Conservation (phyloP, 2,797 vertebrate genomes). For the Halcyon badia region DNA sequence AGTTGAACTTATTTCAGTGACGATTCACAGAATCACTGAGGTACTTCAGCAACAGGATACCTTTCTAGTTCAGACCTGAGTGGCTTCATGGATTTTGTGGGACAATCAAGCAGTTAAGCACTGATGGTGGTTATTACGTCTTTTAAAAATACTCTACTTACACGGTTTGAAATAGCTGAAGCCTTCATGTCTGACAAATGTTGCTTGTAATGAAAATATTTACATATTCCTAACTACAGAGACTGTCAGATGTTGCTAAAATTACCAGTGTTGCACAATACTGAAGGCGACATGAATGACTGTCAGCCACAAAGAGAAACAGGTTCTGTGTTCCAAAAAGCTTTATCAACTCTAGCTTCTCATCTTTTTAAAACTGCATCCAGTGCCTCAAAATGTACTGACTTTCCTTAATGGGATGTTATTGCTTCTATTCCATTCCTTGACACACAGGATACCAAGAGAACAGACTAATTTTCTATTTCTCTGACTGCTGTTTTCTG, state of each 20-base stretch:
- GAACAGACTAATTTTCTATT: conserved; percentile 18
- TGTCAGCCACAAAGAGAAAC: background rate
- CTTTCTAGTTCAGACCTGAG: background rate
- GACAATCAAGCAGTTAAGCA: background rate
- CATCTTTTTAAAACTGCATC: background rate
- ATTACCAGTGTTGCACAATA: background rate
- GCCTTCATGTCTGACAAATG: background rate
- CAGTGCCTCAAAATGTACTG: background rate
- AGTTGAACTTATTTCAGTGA: background rate
- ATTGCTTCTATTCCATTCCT: background rate
- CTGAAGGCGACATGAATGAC: background rate
- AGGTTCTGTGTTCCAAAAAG: background rate
- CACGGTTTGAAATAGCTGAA: background rate
- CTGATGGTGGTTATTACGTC: background rate
- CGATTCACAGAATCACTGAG: background rate
- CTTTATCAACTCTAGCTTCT: background rate
- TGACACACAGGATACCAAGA: background rate
- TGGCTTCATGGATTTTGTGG: background rate
- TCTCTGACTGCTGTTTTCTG: background rate
- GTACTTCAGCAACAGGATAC: background rate
- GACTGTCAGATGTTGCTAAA: conserved; percentile 20
- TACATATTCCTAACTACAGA: background rate
- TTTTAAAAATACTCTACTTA: background rate
- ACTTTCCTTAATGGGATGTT: background rate
- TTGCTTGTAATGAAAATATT: conserved; percentile 23